Conservation (phyloP, 2,113 vertebrate species). For the Cyrtonyx montezumae region DNA sequence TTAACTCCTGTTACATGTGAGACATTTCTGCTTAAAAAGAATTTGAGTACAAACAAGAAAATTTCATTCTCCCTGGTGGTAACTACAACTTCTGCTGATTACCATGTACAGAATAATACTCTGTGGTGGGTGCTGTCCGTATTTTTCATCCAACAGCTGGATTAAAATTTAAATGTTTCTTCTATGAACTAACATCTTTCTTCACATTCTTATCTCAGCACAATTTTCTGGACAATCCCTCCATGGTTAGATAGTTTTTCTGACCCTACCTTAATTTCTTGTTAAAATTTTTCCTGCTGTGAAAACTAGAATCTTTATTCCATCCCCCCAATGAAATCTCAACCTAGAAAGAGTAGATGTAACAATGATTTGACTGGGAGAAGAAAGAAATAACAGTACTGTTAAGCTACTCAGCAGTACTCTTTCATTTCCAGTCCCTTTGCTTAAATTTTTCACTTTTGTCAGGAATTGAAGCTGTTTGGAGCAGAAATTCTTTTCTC, state of each 20-base stretch:
- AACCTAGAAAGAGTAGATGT: conserved; percentile 57
- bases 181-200: neutral
- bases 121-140: rapidly evolving
- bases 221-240: neutral
- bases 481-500: neutral
- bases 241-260: neutral
- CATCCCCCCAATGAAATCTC: conserved; percentile 27
- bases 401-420: neutral
- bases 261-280: conserved; percentile 34
- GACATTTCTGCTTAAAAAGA: neutral
- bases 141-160: neutral
- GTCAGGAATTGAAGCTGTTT: neutral
- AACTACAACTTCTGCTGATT: neutral
- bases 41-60: neutral
- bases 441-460: neutral
- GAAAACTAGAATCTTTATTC: conserved; percentile 54
- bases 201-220: neutral
- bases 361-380: conserved; percentile 35
- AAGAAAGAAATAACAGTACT: conserved; percentile 33
- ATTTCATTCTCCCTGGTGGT: neutral
- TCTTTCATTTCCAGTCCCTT: neutral
- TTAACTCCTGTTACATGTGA: neutral
- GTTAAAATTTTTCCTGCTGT: conserved; percentile 40
- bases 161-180: neutral
- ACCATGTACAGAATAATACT: neutral